Evolutionary conservation across 2,888 invertebrate genomes (phyloP).

Genomic region (Drosophila koepferae): DNA sequence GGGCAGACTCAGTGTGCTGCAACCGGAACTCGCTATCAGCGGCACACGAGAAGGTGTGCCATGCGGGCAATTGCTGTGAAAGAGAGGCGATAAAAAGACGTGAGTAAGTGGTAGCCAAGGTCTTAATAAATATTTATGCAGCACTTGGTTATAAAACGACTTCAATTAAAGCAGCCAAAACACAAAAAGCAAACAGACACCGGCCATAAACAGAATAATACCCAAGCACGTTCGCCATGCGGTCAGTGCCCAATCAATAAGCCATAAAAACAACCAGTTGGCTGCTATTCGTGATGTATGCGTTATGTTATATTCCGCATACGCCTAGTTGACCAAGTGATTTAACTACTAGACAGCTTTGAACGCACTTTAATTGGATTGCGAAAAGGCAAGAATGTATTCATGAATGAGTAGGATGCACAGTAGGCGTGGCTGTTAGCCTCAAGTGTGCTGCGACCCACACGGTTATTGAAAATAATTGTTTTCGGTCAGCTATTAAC

Average conservation of each 20-base stretch:
- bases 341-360: constrained; percentile 10
- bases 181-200: constrained; percentile 13
- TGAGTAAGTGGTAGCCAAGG: constrained; percentile 21
- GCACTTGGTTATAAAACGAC: constrained; percentile 56
- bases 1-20: constrained; percentile 39
- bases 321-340: constrained; percentile 14
- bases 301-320: constrained; percentile 25
- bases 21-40: constrained; percentile 87
- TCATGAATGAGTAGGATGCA: not conserved
- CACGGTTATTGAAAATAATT: not conserved
- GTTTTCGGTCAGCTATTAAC: constrained; percentile 1
- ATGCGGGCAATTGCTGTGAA: constrained; percentile 86
- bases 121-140: constrained; percentile 67
- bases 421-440: not conserved
- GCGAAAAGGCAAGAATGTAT: not conserved
- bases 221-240: constrained; percentile 31
- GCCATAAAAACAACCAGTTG: constrained; percentile 51
- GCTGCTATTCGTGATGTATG: constrained; percentile 42
- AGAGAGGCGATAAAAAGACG: constrained; percentile 33
- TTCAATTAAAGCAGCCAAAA: constrained; percentile 62
- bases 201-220: constrained; percentile 31
- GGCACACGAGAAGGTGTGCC: constrained; percentile 92
- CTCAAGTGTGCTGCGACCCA: not conserved
- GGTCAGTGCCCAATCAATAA: constrained; percentile 65
- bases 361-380: constrained; percentile 4